These are phyloP conservation scores for Cerceris rybyensis DNA, from an alignment of 2,888 invertebrate genomes.

Conservation along the genomic window DNA sequence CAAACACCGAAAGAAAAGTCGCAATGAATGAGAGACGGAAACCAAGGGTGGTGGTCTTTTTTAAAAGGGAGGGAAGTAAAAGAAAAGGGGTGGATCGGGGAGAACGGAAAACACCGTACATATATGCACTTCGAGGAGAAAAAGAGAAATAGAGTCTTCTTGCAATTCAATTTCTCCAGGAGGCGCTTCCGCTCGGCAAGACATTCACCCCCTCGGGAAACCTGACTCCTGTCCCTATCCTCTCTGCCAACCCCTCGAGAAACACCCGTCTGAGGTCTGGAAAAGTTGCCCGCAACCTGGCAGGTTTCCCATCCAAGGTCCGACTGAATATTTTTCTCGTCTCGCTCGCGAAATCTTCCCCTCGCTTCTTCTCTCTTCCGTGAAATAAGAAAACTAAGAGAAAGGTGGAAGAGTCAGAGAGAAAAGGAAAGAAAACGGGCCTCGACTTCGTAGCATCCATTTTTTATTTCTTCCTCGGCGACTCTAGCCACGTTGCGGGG, in stretches of 20 bases:
- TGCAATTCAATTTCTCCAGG: slow-evolving; percentile 72
- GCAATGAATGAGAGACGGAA: neutral
- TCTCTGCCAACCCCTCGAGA: slow-evolving; percentile 10
- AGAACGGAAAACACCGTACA: slow-evolving; percentile 7
- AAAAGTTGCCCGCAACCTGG: slow-evolving; percentile 60
- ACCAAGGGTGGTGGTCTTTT: neutral
- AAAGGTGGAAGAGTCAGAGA: too few relatives aligned
- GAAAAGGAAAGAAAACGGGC: slow-evolving; percentile 12
- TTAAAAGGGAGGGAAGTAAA: neutral
- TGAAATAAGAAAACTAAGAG: slow-evolving; percentile 9
- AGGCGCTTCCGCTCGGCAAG: slow-evolving; percentile 60
- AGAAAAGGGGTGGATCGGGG: neutral
- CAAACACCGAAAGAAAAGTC: slow-evolving; percentile 52
- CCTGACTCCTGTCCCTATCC: slow-evolving; percentile 35
- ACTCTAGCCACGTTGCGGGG: slow-evolving; percentile 11
- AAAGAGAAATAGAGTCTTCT: slow-evolving; percentile 54
- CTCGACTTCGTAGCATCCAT: slow-evolving; percentile 5
- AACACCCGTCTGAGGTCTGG: slow-evolving; percentile 40
- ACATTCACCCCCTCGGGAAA: slow-evolving; percentile 51
- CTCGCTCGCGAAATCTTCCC: slow-evolving; percentile 21
- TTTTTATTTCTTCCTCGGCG: neutral
- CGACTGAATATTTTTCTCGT: slow-evolving; percentile 55
- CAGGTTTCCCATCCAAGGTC: slow-evolving; percentile 55
- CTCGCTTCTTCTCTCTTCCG: neutral
- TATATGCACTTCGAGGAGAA: slow-evolving; percentile 29